A percentile compares a stretch with the other conserved stretches of the same genome.
Conservation (phyloP, 1,140 invertebrate genomes). For the Steinernema feltiae region DNA sequence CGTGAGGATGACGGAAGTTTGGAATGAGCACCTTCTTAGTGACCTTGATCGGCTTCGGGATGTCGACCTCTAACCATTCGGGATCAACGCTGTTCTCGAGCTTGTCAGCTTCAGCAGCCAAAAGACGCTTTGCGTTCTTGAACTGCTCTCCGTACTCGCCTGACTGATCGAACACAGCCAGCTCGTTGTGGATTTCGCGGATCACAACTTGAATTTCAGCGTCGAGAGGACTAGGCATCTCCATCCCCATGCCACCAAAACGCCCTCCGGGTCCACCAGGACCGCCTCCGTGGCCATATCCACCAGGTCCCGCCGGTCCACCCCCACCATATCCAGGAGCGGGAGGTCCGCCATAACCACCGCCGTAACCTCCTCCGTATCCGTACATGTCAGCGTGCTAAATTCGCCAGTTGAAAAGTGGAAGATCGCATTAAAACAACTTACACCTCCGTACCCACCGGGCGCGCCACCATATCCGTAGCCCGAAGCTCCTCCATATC, state of each 20-base stretch:
- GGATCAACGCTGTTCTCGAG: conserved; percentile 39
- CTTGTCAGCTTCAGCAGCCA: conserved; percentile 29
- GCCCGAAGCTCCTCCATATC: background rate
- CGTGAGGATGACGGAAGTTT: conserved; percentile 35
- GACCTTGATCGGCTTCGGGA: conserved; percentile 36
- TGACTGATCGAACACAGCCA: conserved; percentile 29
- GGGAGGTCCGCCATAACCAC: background rate
- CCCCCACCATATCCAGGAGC: conserved; percentile 9
- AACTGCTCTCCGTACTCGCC: conserved; percentile 37
- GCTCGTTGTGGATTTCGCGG: conserved; percentile 31
- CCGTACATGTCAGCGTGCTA: background rate
- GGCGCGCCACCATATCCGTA: conserved; percentile 5
- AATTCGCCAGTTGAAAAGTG: background rate
- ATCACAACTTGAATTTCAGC: conserved; percentile 40
- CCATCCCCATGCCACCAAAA: background rate
- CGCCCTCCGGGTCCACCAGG: conserved; percentile 21
- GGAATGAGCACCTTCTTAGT: conserved; percentile 41
- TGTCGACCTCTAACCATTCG: conserved; percentile 41
- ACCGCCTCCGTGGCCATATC: too few species aligned
- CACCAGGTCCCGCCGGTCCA: background rate
- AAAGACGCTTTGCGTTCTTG: conserved; percentile 32
- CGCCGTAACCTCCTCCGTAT: background rate
- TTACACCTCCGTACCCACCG: background rate
- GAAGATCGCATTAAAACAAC: background rate
- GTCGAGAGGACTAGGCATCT: conserved; percentile 29